Percentiles rank a stretch among this genome's conserved stretches.
phyloP scores from a whole-genome alignment of 1,140 invertebrate species.

The Drosophila kohkoa region DNA sequence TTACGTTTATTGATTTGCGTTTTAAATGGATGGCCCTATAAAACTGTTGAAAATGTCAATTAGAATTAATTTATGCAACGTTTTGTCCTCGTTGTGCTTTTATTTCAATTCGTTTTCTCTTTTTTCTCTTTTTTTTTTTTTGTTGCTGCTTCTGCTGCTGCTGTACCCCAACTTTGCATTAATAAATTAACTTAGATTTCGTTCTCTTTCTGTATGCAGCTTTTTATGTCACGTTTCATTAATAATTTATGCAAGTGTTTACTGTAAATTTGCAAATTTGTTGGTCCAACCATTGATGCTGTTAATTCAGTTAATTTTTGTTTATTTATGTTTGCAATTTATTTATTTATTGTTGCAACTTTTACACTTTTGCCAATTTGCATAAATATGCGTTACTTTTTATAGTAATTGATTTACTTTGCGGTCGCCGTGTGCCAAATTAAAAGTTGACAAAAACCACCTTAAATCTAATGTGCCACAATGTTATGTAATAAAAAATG shows the following conservation, averaged over 20 bases:
- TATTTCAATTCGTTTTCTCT: constrained; percentile 7
- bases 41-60: constrained; percentile 66
- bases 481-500: constrained; percentile 5
- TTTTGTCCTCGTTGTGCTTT: constrained; percentile 8
- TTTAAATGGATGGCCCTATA: constrained; percentile 37
- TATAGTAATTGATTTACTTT: constrained; percentile 17
- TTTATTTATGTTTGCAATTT: constrained; percentile 29
- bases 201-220: constrained; percentile 5
- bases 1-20: constrained; percentile 64
- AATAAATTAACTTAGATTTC: constrained; percentile 51
- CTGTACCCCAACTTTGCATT: constrained; percentile 17
- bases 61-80: constrained; percentile 55
- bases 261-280: constrained; percentile 21
- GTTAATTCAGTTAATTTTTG: constrained; percentile 46
- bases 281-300: constrained; percentile 7
- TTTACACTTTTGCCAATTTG: constrained; percentile 36
- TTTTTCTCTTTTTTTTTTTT: no score
- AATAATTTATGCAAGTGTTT: constrained; percentile 17
- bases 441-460: background rate
- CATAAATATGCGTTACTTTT: constrained; percentile 1
- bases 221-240: constrained; percentile 26
- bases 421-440: background rate
- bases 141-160: no score
- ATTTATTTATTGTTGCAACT: constrained; percentile 20
- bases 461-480: constrained; percentile 6